Evolutionary conservation across 1,140 invertebrate genomes (phyloP), one percentile per base, ranked within the genome.

Genomic region (Drosophila dunni): DNA sequence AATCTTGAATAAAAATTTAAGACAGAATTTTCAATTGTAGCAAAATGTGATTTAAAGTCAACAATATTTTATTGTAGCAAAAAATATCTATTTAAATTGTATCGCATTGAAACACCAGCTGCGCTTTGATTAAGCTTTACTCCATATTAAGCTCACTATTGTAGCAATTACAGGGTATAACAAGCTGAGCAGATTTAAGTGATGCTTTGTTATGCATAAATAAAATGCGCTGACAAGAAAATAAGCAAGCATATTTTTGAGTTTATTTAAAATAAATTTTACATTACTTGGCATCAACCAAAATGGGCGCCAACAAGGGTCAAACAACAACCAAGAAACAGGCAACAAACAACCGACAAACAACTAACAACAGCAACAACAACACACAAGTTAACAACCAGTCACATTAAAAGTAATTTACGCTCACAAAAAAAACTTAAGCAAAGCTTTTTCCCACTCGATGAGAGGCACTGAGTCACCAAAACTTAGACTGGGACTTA

Each of bases 261-360:
- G 84, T 89, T 89, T 89, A 89, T 89, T 89, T 80, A 78, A 89
- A 89, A 84, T 84, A 89, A 89, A 89, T 89, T 89, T 89, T 81
- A 89, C 80, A 89, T 89, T 89, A 89, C 80, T 84, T 88, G 83
- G 80, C 69, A 10, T 29, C 77, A 81, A 86, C 75, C 79, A 69
- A 66, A 62, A 29, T 29, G 24, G 76, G 61, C 64, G 56, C 17
- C 69, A 71, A 62, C 70, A 82, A 63, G 80, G 75, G 45, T 78
- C 62, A 81, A 62, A 71, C 60, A 62, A 61, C 51, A 29, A 29
- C 24, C 24, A 29, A 29, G 24, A 29, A 29, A 29, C 24, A 29
- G 24, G 3, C 24, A 29, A 29, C 24, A 29, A 29, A 29, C 24
- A 29, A 29, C 24, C 24, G 24, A 29, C 24, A 29, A 29, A 29